Base-by-base conservation (phyloP, 2,888 invertebrate genomes). In the Teinopalpus imperialis region DNA sequence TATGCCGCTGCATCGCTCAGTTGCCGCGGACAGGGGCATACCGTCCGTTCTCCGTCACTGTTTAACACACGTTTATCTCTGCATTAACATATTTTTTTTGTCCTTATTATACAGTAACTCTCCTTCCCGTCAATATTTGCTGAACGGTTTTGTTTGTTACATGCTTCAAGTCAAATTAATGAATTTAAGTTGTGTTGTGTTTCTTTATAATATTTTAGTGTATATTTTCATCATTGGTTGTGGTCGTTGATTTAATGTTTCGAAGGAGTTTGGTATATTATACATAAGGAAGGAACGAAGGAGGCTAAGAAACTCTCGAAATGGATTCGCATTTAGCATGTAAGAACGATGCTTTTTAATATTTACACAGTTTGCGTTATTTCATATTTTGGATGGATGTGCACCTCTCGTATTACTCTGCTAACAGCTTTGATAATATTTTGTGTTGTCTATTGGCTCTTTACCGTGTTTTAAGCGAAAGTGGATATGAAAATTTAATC, bases 121-220 rank as follows among this genome's bases (percentile, higher is more conserved):
- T 70, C 61, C 61, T 56, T 56, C 54, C 51, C 62, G 63, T 76
- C 71, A 77, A 76, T 75, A 77, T 79, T 78, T 71, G 59, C 54
- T 51, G 50, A 54, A 62, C 59, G 63, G 62, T 13, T 50, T 54
- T 46, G 47, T 49, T 46, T 51, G 39, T 31, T 16, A 36, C 7
- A 40, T 40, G 23, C 21, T 23, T 24, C 16, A 24, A 31, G 20
- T 3, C 34, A 43, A 43, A 29, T 27, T 16, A 34, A 20, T 16
- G 26, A 12, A 14, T 14, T 14, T n/a, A 41, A 42, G 27, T 36
- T 9, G 10, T 24, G 36, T 39, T 43, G 45, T 48, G 34, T 41
- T 24, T 26, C 8, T 29, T n/a, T 21, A 9, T 24, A 18, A 6
- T 32, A 13, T 18, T 34, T n/a, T 40, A 24, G 12, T 43, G 20